Conservation (phyloP, 2,888 invertebrate genomes). For the Euphydryas editha region DNA sequence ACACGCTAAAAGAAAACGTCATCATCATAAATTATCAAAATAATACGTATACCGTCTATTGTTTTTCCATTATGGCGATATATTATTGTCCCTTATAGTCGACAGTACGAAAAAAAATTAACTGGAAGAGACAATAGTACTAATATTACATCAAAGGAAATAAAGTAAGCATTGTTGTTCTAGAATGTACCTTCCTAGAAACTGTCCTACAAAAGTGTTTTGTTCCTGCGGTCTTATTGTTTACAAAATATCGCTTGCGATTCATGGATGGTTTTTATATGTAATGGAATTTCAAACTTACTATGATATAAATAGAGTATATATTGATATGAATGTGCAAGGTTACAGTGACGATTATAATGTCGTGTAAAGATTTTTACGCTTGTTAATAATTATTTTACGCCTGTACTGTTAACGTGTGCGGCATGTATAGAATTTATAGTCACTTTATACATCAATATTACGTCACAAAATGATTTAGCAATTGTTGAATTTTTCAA, state of each 20-base stretch:
- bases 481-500: not conserved
- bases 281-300: not conserved
- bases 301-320: not conserved
- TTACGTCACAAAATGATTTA: not conserved
- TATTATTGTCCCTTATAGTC: constrained; percentile 1
- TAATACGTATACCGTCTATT: constrained; percentile 2
- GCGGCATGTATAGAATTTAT: not conserved
- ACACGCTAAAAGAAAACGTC: not conserved
- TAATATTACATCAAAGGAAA: constrained; percentile 9
- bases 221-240: constrained; percentile 68
- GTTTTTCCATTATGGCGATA: constrained; percentile 1
- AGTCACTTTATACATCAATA: not conserved
- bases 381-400: constrained; percentile 29
- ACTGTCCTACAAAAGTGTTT: constrained; percentile 46
- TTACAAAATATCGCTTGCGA: constrained; percentile 57
- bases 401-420: constrained; percentile 27
- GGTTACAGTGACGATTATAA: not conserved
- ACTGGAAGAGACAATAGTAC: constrained; percentile 7
- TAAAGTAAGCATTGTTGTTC: constrained; percentile 31
- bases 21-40: constrained; percentile 3
- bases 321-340: not conserved
- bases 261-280: not conserved
- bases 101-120: constrained; percentile 11
- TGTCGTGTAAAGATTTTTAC: constrained; percentile 20
- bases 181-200: constrained; percentile 42